Percentiles rank a stretch among this genome's conserved stretches.
Evolutionary conservation across 2,113 vertebrate species (phyloP).

Genomic region (Grammomys surdaster): DNA sequence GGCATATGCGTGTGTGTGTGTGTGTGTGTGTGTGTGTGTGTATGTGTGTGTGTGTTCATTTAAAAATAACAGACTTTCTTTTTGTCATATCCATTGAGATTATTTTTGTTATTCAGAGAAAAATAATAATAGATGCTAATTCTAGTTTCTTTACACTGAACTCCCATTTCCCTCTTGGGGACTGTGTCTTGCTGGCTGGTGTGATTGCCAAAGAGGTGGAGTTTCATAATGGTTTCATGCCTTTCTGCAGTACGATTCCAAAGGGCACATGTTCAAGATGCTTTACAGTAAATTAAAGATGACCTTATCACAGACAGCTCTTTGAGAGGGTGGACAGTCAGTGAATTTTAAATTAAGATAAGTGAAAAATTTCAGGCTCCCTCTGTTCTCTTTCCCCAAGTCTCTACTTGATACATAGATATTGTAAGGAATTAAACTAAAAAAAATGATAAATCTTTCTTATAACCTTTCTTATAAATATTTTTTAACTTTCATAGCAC

Average conservation of each 20-base stretch:
- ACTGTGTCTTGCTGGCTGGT: neutral
- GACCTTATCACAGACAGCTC: conserved; percentile 68
- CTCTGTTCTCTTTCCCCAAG: neutral
- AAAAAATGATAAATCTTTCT: neutral
- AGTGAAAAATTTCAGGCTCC: conserved; percentile 60
- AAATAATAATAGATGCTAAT: conserved; percentile 15
- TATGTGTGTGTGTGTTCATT: neutral
- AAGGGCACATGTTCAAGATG: conserved; percentile 66
- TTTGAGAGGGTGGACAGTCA: conserved; percentile 36
- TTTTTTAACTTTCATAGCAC: neutral
- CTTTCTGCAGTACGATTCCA: conserved; percentile 40
- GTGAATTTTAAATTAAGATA: conserved; percentile 63
- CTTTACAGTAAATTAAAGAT: conserved; percentile 74
- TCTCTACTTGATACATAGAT: neutral
- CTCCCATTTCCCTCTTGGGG: conserved; percentile 51
- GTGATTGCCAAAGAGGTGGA: neutral
- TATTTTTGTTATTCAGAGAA: conserved; percentile 7
- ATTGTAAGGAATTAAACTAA: neutral
- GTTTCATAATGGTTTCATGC: conserved; percentile 59
- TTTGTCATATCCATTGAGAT: neutral
- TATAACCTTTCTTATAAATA: neutral
- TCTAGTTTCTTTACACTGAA: conserved; percentile 18
- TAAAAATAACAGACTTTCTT: neutral
- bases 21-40: neutral
- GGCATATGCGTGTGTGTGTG: neutral